Percentiles rank a stretch among this genome's conserved stretches.
phyloP scores from a whole-genome alignment of 2,797 vertebrate genomes.

The Eurystomus glaucurus region DNA sequence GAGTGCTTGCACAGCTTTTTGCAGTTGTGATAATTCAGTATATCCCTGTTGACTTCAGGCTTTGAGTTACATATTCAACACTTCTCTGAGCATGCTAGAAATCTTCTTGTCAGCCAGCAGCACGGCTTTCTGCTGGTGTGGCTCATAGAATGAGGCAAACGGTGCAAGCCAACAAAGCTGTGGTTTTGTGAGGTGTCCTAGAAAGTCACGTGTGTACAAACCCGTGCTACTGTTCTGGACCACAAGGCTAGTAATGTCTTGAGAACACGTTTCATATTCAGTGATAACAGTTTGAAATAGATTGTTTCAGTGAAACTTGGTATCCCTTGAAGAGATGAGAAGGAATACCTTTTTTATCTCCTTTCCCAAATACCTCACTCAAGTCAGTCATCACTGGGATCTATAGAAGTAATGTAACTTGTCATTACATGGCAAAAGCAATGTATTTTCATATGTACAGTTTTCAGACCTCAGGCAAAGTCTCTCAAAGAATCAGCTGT shows the following conservation, averaged over 20 bases:
- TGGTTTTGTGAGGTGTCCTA: neutral
- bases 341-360: neutral
- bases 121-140: neutral
- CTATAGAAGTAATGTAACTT: neutral
- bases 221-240: neutral
- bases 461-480: neutral
- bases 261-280: neutral
- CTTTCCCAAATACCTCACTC: neutral
- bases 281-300: neutral
- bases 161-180: neutral
- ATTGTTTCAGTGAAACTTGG: neutral
- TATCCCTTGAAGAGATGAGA: neutral
- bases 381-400: neutral
- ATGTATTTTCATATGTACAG: neutral
- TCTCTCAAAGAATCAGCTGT: neutral
- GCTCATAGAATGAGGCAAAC: neutral
- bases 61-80: neutral
- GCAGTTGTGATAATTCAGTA: fast-evolving
- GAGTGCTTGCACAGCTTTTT: neutral
- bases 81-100: neutral
- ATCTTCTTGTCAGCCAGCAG: neutral
- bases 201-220: fast-evolving
- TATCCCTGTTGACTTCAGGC: neutral
- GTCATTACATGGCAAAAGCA: neutral
- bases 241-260: neutral